Percentiles rank a stretch among this genome's conserved stretches.
phyloP scores from a whole-genome alignment of 35 echinoderm and acorn worm genomes.

The Patiria miniata region DNA sequence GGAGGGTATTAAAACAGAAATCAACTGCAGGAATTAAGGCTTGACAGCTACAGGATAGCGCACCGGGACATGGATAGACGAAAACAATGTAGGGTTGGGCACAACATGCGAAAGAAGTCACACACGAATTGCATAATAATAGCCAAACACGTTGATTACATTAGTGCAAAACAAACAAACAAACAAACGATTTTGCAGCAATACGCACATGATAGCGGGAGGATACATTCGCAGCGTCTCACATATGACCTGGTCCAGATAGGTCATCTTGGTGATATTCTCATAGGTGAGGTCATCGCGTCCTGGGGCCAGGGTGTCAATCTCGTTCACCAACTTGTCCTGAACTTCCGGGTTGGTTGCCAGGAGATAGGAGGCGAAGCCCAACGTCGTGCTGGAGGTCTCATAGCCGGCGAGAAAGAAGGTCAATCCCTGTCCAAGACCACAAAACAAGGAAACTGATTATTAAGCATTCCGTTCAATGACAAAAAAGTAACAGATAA shows the following conservation, averaged over 20 bases:
- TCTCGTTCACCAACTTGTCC: slow-evolving; percentile 52
- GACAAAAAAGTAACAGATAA: too few species aligned
- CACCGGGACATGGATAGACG: too few species aligned
- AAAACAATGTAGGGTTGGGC: too few species aligned
- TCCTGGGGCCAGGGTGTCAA: slow-evolving; percentile 29
- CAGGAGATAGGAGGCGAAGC: slow-evolving; percentile 40
- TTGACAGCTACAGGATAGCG: too few species aligned
- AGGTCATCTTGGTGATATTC: slow-evolving; percentile 33
- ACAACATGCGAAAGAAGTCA: too few species aligned
- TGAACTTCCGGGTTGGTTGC: slow-evolving; percentile 61
- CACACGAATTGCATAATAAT: too few species aligned
- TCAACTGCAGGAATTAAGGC: too few species aligned
- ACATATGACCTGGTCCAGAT: slow-evolving; percentile 43
- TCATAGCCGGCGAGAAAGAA: slow-evolving; percentile 21
- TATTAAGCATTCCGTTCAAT: too few species aligned
- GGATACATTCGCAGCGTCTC: slow-evolving; percentile 52
- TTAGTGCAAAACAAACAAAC: too few species aligned
- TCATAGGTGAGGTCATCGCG: slow-evolving; percentile 47
- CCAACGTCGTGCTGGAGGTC: slow-evolving; percentile 29
- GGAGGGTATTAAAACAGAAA: too few species aligned
- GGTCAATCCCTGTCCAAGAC: not conserved
- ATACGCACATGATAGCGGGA: slow-evolving; percentile 36
- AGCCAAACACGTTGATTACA: too few species aligned
- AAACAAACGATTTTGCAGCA: too few species aligned
- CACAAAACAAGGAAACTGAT: not conserved